Base-by-base conservation (phyloP, 2,113 vertebrate genomes). In the Misgurnus mizolepis region DNA sequence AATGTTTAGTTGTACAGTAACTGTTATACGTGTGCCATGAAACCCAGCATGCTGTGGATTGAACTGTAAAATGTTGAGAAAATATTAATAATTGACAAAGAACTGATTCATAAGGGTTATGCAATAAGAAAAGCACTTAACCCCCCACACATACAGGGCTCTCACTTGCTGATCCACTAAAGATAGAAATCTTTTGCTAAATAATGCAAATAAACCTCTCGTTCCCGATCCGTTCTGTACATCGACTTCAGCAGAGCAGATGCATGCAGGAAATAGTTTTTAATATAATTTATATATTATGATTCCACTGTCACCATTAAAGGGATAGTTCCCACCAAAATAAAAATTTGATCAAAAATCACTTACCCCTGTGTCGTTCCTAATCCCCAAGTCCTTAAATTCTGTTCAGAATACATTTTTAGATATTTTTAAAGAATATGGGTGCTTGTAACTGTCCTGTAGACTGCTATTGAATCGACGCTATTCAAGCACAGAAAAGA, bases 81-180 rank as follows among this genome's bases (percentile, higher is more conserved):
- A 40, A 67, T 47, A 83, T 85, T 55, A 78, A 78, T 76, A 76
- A 83, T 86, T 86, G 75, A 68, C 72, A 47, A 14, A 39, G 77
- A 72, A 56, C 84, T 82, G 78, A 80, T 86, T 78, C 80, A 71
- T 61, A 76, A 60, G 39, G 71, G 79, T 84, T 83, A 82, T 79
- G 79, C 67, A 82, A 83, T 79, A 27, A 80, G 72, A 80, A 72
- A 73, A 81, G 72, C 49, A 45, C 74, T 80, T 50, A 55, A 14
- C 18, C 27, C 18, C 22, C 12, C 66, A 17, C 60, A 49, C 45
- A 11, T 65, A 49, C 34, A 53, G 34, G 73, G 62, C 50, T 70
- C 55, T 66, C 70, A 69, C 61, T 45, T 43, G 45, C 49, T 39
- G 40, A 61, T 22, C 45, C 77, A 22, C 71, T 82, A 60, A 56